Conservation (phyloP, 2,888 invertebrate genomes). For the Drosophila ustulata region DNA sequence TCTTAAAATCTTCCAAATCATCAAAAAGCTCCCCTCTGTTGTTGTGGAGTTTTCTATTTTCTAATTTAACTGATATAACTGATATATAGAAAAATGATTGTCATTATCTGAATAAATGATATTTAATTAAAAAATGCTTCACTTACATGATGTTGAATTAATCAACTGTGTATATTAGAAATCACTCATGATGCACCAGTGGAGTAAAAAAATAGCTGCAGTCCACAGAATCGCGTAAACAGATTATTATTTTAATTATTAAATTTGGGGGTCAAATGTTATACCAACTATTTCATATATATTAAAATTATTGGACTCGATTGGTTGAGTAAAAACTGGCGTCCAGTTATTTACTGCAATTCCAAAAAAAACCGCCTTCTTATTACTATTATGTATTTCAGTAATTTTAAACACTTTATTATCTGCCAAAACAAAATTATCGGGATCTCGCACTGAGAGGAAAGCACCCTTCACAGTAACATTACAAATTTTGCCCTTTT, state of each 20-base stretch:
- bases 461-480: conserved; percentile 8
- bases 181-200: no score
- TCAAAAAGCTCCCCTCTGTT: no score
- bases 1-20: no score
- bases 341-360: not conserved
- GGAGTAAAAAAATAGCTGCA: not conserved
- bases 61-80: no score
- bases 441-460: conserved; percentile 15
- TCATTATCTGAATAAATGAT: not conserved
- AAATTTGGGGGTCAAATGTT: no score
- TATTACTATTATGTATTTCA: not conserved
- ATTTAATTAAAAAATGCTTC: not conserved
- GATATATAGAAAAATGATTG: no score
- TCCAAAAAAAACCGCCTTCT: not conserved
- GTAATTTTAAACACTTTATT: conserved; percentile 28
- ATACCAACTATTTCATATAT: no score
- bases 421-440: conserved; percentile 19
- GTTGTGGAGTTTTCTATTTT: no score
- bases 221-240: no score
- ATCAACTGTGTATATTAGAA: no score
- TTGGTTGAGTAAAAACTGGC: not conserved
- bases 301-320: not conserved
- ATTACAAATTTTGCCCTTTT: conserved; percentile 13
- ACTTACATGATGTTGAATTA: no score
- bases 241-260: no score